Evolutionary conservation across 2,888 invertebrate species (phyloP).

Genomic region (Athalia circularis): DNA sequence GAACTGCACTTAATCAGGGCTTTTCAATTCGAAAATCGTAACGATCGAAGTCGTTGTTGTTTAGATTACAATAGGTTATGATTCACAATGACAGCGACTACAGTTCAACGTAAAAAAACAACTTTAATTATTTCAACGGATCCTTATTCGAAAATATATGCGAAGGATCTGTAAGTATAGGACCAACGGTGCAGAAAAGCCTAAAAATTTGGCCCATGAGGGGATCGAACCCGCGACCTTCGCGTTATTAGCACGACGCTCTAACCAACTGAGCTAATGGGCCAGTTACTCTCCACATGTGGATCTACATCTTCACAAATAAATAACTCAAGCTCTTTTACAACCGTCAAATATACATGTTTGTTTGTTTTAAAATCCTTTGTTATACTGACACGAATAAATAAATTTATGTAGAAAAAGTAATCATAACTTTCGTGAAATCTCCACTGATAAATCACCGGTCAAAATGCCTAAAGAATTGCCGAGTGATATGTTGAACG

Average conservation of each 20-base stretch:
- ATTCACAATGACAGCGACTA: neutral
- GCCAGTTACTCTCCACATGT: slow-evolving; percentile 44
- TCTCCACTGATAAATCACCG: neutral
- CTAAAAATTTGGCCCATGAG: slow-evolving; percentile 60
- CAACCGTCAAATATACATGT: too few relatives aligned
- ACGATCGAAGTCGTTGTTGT: too few relatives aligned
- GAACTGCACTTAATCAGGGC: neutral
- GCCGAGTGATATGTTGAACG: slow-evolving; percentile 62
- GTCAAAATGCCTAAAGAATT: slow-evolving; percentile 64
- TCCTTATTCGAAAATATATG: too few relatives aligned
- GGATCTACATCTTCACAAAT: neutral
- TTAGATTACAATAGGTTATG: too few relatives aligned
- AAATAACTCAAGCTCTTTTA: too few relatives aligned
- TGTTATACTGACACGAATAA: neutral
- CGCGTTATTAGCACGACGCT: slow-evolving; percentile 70
- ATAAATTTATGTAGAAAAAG: neutral
- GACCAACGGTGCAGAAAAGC: neutral
- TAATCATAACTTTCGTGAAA: neutral
- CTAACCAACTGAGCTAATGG: slow-evolving; percentile 69
- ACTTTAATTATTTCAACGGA: neutral
- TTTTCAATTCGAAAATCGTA: too few relatives aligned
- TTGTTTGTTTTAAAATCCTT: slow-evolving; percentile 4
- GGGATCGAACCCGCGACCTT: slow-evolving; percentile 70
- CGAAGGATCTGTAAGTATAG: too few relatives aligned
- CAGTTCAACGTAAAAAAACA: neutral